phyloP scores from a whole-genome alignment of 1,140 invertebrate genomes.

The Drosophila melanica region DNA sequence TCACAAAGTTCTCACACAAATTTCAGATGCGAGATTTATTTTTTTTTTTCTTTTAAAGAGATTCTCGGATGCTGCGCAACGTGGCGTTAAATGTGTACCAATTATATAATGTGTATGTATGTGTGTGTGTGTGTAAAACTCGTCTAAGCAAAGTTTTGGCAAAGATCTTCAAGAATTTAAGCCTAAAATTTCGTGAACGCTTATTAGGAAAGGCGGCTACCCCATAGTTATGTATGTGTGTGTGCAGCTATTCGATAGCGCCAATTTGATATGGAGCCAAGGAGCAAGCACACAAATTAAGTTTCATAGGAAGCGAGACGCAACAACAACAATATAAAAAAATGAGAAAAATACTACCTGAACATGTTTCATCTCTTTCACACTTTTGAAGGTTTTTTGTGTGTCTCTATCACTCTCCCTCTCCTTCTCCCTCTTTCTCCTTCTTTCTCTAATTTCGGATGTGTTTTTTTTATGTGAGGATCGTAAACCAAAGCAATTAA shows the following conservation, averaged over 20 bases:
- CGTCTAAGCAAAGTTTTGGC: slow-evolving; percentile 49
- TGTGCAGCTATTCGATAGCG: slow-evolving; percentile 75
- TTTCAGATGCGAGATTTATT: slow-evolving; percentile 56
- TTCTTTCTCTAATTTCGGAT: slow-evolving; percentile 5
- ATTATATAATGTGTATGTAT: slow-evolving; percentile 34
- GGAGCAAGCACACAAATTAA: slow-evolving; percentile 72
- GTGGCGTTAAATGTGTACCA: slow-evolving; percentile 61
- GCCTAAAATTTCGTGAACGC: slow-evolving; percentile 63
- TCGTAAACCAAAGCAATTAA: slow-evolving; percentile 38
- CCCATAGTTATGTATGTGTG: slow-evolving; percentile 55
- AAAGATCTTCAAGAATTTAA: slow-evolving; percentile 66
- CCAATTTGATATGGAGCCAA: slow-evolving; percentile 79
- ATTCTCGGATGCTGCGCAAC: slow-evolving; percentile 36
- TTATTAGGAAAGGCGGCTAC: slow-evolving; percentile 51
- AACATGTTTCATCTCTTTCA: slow-evolving; percentile 8
- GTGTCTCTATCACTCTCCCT: neutral
- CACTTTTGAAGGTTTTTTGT: neutral
- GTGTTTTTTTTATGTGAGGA: slow-evolving; percentile 35
- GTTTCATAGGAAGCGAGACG: slow-evolving; percentile 70
- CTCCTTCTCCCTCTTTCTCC: too few relatives aligned
- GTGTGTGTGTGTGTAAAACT: slow-evolving; percentile 11
- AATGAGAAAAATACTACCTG: slow-evolving; percentile 36
- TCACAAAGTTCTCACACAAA: slow-evolving; percentile 74
- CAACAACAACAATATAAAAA: slow-evolving; percentile 24
- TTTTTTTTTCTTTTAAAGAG: neutral